A percentile compares a stretch with the other conserved stretches of the same genome.
Evolutionary conservation across 2,888 invertebrate genomes (phyloP).

Genomic region (Empis livida): DNA sequence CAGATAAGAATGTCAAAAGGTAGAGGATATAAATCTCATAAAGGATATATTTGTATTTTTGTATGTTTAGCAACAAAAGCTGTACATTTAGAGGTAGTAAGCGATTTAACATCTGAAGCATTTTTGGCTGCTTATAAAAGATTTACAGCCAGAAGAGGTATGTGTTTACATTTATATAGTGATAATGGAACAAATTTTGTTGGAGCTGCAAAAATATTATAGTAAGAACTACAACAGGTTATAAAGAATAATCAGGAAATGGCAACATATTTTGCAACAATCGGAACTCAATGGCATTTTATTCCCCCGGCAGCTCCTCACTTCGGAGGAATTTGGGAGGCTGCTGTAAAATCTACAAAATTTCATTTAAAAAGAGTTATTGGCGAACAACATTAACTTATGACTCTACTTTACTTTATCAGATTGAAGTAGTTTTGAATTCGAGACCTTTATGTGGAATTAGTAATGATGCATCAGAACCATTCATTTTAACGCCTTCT

Average conservation of each 20-base stretch:
- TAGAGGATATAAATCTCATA: slow-evolving; percentile 12
- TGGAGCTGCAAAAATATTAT: slow-evolving; percentile 15
- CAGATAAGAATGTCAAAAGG: slow-evolving; percentile 7
- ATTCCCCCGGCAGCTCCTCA: slow-evolving; percentile 10
- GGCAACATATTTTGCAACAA: background rate
- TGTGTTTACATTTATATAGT: slow-evolving; percentile 14
- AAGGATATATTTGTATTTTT: slow-evolving; percentile 18
- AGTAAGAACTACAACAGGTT: background rate
- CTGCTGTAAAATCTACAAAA: slow-evolving; percentile 6
- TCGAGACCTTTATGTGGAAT: slow-evolving; percentile 9
- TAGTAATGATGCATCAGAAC: slow-evolving; percentile 12
- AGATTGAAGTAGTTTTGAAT: slow-evolving; percentile 15
- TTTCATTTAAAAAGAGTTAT: slow-evolving; percentile 6
- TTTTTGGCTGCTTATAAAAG: slow-evolving; percentile 18
- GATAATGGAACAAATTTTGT: slow-evolving; percentile 22
- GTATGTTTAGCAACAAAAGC: slow-evolving; percentile 16
- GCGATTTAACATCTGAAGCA: slow-evolving; percentile 12
- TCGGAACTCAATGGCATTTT: slow-evolving; percentile 19
- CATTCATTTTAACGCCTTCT: slow-evolving; percentile 15
- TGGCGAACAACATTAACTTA: background rate
- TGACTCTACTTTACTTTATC: slow-evolving; percentile 6
- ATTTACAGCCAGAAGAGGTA: slow-evolving; percentile 18
- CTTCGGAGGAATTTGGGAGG: slow-evolving; percentile 7
- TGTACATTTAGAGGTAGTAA: slow-evolving; percentile 10
- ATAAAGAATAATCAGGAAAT: background rate